Percentiles rank a stretch among this genome's conserved stretches.
Evolutionary conservation across 2,113 vertebrate species (phyloP).

Genomic region (Ophthalmolycus amberensis): DNA sequence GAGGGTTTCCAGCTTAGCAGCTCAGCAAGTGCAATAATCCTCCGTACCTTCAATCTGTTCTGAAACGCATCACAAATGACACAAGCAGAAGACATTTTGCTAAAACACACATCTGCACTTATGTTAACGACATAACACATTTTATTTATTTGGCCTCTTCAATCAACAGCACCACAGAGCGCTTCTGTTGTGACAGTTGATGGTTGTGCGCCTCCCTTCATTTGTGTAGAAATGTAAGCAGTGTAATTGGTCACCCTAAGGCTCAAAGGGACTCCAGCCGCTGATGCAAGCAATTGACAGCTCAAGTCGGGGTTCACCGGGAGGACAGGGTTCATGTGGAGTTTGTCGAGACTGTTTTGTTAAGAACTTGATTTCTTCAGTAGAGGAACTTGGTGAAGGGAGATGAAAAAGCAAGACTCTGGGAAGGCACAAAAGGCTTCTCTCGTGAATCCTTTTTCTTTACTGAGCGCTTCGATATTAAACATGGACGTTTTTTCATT

Average conservation of each 20-base stretch:
- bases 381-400: conserved; percentile 22
- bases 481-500: not conserved
- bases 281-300: conserved; percentile 67
- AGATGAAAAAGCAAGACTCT: conserved; percentile 30
- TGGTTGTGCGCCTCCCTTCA: conserved; percentile 19
- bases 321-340: conserved; percentile 62
- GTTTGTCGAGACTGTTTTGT: conserved; percentile 39
- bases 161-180: not conserved
- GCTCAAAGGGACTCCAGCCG: conserved; percentile 37
- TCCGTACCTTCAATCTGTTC: not conserved
- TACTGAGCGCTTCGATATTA: conserved; percentile 6
- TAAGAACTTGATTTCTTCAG: conserved; percentile 3
- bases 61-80: not conserved
- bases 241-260: conserved; percentile 48
- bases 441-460: conserved; percentile 17
- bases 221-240: conserved; percentile 44
- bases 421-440: conserved; percentile 8
- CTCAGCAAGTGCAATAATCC: not conserved
- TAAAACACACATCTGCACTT: not conserved
- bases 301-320: conserved; percentile 43
- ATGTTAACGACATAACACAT: not conserved
- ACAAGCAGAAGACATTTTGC: not conserved
- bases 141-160: not conserved
- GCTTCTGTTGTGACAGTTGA: conserved; percentile 32
- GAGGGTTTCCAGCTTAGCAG: not conserved